A percentile compares a stretch with the other conserved stretches of the same genome.
Conservation (phyloP, 2,113 vertebrate species). For the Shinisaurus crocodilurus region DNA sequence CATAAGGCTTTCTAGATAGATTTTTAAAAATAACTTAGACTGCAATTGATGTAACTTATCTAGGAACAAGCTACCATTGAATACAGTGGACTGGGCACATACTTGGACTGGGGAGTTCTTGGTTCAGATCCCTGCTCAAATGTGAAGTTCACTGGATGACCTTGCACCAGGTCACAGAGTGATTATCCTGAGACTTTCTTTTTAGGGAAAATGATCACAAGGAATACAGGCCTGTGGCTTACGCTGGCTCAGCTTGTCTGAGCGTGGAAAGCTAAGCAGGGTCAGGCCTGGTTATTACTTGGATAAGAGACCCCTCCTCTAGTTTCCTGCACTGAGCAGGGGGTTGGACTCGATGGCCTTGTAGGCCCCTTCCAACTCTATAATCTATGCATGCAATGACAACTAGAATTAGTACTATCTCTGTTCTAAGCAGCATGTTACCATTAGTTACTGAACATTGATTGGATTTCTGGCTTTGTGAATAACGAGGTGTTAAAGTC, state of each 20-base stretch:
- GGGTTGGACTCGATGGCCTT: no score
- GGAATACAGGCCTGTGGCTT: no score
- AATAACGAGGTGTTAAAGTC: background rate
- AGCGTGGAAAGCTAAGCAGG: no score
- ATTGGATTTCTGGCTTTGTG: background rate
- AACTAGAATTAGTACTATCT: background rate
- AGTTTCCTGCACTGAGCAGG: no score
- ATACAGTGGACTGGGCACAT: background rate
- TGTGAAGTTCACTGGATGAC: background rate
- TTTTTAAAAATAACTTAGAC: slow-evolving; percentile 14
- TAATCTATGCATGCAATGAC: no score
- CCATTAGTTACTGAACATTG: background rate
- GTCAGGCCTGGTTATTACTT: no score
- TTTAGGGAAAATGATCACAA: background rate
- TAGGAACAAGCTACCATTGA: background rate
- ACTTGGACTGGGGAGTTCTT: background rate
- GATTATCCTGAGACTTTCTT: background rate
- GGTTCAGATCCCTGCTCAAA: background rate
- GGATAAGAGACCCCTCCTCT: no score
- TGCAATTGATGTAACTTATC: background rate
- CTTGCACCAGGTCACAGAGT: background rate
- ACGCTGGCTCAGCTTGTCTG: no score
- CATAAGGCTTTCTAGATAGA: slow-evolving; percentile 11
- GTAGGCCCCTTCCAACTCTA: no score
- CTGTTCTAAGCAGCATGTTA: background rate